Conservation (phyloP, 2,113 vertebrate species). For the Nanorana parkeri region DNA sequence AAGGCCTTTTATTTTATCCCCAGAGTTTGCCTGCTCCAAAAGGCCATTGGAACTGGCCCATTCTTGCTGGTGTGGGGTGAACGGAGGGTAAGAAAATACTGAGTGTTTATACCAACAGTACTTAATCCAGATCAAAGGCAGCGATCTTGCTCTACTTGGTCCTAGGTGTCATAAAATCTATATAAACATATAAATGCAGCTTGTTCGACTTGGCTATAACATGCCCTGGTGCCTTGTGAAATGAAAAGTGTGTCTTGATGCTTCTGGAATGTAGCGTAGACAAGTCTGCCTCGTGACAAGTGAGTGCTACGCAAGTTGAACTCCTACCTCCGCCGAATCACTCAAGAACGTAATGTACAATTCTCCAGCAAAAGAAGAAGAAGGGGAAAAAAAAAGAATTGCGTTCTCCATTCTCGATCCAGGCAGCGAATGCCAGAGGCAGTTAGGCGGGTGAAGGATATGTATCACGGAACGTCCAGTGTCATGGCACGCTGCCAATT, state of each 20-base stretch:
- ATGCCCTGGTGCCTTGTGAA: conserved; percentile 19
- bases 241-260: conserved; percentile 59
- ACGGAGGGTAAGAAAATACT: conserved; percentile 29
- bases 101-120: neutral
- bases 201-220: conserved; percentile 46
- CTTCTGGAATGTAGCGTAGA: neutral
- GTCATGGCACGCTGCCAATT: conserved; percentile 83
- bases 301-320: neutral
- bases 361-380: conserved; percentile 59
- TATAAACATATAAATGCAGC: conserved; percentile 1
- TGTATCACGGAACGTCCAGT: conserved; percentile 81
- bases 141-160: neutral
- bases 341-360: conserved; percentile 54
- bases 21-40: neutral
- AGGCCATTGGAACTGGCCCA: neutral
- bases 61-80: conserved; percentile 11
- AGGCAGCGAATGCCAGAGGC: conserved; percentile 76
- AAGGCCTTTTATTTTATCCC: too few relatives aligned
- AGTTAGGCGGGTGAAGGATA: conserved; percentile 77
- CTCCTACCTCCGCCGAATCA: conserved; percentile 61
- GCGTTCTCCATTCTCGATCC: conserved; percentile 70
- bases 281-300: neutral
- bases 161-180: conserved; percentile 9
- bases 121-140: neutral
- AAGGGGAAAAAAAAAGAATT: conserved; percentile 59